Evolutionary conservation across 2,888 invertebrate genomes (phyloP), one percentile per base, ranked within the genome.

Genomic region (Scaptomyza tumidula): DNA sequence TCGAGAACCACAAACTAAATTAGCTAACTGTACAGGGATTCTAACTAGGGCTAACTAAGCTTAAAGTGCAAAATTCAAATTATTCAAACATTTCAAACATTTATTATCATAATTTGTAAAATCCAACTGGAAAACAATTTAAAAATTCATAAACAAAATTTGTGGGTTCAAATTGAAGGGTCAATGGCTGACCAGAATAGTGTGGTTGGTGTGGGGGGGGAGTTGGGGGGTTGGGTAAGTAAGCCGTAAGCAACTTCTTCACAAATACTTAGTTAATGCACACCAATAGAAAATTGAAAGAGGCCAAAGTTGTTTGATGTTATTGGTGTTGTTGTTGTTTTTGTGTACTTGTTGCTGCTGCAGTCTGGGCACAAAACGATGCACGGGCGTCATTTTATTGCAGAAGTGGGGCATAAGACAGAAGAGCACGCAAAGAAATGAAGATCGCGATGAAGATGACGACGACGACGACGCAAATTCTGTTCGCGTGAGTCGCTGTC

Each of bases 371-470:
- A 49, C 19, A 27, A 29, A 49, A 37, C 52, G 59, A 14, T 55
- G 54, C 67, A 60, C 13, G 16, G 56, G 11, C 33, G 14, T 52
- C 35, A 27, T 37, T 35, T 13, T n/a, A n/a, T n/a, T 64, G 68
- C 52, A 63, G 52, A 75, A 64, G 66, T 75, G 71, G 66, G 57
- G 63, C 75, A 75, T 45, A 60, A 69, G 14, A 46, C 29, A 52
- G 48, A 62, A 66, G 61, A 65, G 50, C 49, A 50, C 55, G 58
- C 41, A 55, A 71, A 35, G 63, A 63, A 66, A 66, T 75, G 75
- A 75, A 71, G 75, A 75, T 75, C 75, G 75, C 71, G 75, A 74
- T 56, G 74, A 16, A 48, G 41, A 29, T 29, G 29, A 35, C 39
- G 45, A 39, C 35, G 57, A n/a, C 60, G n/a, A 37, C 24, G 45